Evolutionary conservation across 2,797 vertebrate genomes (phyloP).

Genomic region (Halcyon badia): DNA sequence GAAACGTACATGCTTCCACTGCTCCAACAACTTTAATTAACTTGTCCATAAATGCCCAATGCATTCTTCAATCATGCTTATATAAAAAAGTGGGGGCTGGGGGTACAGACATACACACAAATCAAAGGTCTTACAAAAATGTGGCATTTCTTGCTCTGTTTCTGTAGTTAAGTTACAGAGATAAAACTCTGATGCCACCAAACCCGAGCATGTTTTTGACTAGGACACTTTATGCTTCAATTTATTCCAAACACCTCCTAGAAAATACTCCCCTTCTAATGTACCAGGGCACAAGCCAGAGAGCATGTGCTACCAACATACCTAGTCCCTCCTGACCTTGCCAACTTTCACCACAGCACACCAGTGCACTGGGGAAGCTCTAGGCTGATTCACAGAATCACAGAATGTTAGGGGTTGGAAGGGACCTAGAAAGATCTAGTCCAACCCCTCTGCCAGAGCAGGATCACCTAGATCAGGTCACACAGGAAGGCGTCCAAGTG

Average conservation of each 20-base stretch:
- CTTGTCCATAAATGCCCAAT: background rate
- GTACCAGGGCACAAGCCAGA: background rate
- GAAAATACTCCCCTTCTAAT: background rate
- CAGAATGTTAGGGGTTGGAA: too few relatives aligned
- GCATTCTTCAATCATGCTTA: background rate
- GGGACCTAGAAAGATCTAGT: too few relatives aligned
- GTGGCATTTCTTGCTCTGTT: background rate
- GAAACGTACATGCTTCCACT: background rate
- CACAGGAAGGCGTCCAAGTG: too few relatives aligned
- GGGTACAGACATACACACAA: background rate
- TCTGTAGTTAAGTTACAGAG: background rate
- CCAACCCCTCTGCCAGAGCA: too few relatives aligned
- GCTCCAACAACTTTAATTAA: background rate
- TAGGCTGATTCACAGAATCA: background rate
- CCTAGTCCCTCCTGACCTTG: background rate
- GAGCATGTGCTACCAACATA: background rate
- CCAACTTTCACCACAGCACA: background rate
- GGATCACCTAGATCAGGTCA: too few relatives aligned
- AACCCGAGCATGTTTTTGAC: background rate
- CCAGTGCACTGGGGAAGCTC: background rate
- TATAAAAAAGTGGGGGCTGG: background rate
- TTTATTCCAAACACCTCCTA: background rate
- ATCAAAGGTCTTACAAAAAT: background rate
- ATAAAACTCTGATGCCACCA: background rate
- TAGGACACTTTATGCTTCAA: background rate